Evolutionary conservation across 1,140 invertebrate species (phyloP), one percentile per base, ranked within the genome.

Genomic region (Euwallacea fornicatus): DNA sequence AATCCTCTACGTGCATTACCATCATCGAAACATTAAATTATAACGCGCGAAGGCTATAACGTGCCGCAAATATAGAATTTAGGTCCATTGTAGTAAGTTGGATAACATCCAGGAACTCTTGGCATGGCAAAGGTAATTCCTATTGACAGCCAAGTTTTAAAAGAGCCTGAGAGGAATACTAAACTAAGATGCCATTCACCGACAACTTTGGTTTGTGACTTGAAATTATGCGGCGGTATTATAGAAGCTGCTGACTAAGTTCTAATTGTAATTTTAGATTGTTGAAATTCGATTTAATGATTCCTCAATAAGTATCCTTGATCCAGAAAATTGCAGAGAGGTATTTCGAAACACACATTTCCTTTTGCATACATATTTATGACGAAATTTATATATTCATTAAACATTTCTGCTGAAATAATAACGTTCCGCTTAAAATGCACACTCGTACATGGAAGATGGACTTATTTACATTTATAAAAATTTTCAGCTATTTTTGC

Each of bases 131-230:
- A 13, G 16, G 66, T 60, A 68, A 68, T 68, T 56, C 54, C 56
- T 60, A 68, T 68, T 68, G 55, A 68, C 66, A 68, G 55, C 16
- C 55, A 68, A 68, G 55, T 68, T 68, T 68, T 68, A 68, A 68
- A 68, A 58, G 55, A 16, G 43, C 10, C 42, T 33, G 43, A 68
- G 55, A 47, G 9, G 56, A 68, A 68, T 68, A 47, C 16, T 41
- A 68, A 68, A 68, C 21, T 33, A 46, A 60, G 55, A 33, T 55
- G 8, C 54, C 46, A 50, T 50, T 50, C 46, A 50, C 21, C 21
- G 21, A 33, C 21, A 33, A 33, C 21, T 33, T 33, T 33, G 21
- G 21, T 33, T 33, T 33, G 21, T 33, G 21, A 33, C 21, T 33
- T 33, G 21, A 33, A 33, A 33, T 33, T 33, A 33, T 33, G 21